Evolutionary conservation across 2,888 invertebrate genomes (phyloP).

Genomic region (Serrognathus titanus): DNA sequence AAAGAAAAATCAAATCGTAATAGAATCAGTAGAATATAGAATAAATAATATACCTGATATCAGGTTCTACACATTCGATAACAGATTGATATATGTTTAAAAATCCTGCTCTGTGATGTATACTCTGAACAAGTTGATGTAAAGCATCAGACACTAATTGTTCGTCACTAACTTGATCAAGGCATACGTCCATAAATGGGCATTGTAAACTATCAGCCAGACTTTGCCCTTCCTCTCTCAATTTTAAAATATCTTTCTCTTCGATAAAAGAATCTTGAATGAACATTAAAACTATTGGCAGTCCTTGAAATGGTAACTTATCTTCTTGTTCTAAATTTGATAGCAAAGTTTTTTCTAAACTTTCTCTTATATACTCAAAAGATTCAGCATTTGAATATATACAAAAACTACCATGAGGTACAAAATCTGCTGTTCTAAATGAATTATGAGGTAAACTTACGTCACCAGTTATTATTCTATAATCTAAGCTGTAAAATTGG

Average conservation of each 20-base stretch:
- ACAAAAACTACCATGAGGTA: constrained; percentile 87
- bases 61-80: constrained; percentile 77
- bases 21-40: not conserved
- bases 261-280: constrained; percentile 79
- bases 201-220: constrained; percentile 85
- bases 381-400: constrained; percentile 89
- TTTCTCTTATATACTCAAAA: constrained; percentile 87
- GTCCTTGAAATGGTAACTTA: constrained; percentile 76
- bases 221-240: constrained; percentile 86
- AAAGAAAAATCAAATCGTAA: constrained; percentile 24
- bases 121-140: constrained; percentile 70
- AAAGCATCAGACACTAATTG: constrained; percentile 69
- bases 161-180: constrained; percentile 62
- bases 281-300: constrained; percentile 89
- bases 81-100: constrained; percentile 70
- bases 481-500: constrained; percentile 77
- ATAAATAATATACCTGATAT: constrained; percentile 62
- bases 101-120: constrained; percentile 74
- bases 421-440: constrained; percentile 79
- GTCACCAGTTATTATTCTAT: constrained; percentile 83
- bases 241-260: constrained; percentile 78
- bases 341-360: constrained; percentile 85
- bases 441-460: constrained; percentile 76
- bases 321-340: constrained; percentile 90
- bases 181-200: constrained; percentile 78